Conservation (phyloP, 2,888 invertebrate species). For the Caradrina clavipalpis region DNA sequence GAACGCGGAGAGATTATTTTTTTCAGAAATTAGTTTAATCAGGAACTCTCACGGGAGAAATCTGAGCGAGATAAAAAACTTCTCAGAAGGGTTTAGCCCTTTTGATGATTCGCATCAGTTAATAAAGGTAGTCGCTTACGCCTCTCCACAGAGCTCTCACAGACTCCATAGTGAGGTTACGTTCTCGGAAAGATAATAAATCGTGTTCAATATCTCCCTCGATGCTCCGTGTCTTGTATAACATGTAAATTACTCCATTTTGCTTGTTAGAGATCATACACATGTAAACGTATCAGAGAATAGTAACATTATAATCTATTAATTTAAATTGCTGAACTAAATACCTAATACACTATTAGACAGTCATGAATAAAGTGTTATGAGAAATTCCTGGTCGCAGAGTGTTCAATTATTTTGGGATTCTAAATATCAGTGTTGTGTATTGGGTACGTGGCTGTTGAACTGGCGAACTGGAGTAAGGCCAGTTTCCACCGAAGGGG, state of each 20-base stretch:
- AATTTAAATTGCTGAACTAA: slow-evolving; percentile 37
- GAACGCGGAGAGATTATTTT: slow-evolving; percentile 57
- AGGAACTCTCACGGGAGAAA: slow-evolving; percentile 68
- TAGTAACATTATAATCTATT: slow-evolving; percentile 33
- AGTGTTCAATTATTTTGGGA: slow-evolving; percentile 39
- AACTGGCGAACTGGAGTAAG: slow-evolving; percentile 47
- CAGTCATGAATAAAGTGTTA: slow-evolving; percentile 26
- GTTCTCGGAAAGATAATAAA: slow-evolving; percentile 11
- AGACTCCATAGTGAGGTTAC: slow-evolving; percentile 5
- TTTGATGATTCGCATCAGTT: slow-evolving; percentile 58
- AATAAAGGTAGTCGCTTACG: slow-evolving; percentile 34
- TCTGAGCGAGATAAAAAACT: slow-evolving; percentile 63
- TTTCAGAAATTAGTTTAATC: slow-evolving; percentile 70
- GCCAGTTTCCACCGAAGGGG: not conserved
- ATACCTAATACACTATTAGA: slow-evolving; percentile 39
- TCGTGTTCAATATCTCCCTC: slow-evolving; percentile 19
- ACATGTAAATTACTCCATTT: slow-evolving; percentile 30
- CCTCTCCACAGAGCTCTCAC: not conserved
- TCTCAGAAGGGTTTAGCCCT: slow-evolving; percentile 49
- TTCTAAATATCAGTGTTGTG: slow-evolving; percentile 35
- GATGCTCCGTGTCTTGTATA: slow-evolving; percentile 2
- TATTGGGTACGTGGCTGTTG: slow-evolving; percentile 37
- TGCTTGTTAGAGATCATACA: slow-evolving; percentile 13
- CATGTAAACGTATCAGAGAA: slow-evolving; percentile 24
- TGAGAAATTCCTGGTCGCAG: slow-evolving; percentile 32